Conservation (phyloP, 2,113 vertebrate species). For the Nibea albiflora region DNA sequence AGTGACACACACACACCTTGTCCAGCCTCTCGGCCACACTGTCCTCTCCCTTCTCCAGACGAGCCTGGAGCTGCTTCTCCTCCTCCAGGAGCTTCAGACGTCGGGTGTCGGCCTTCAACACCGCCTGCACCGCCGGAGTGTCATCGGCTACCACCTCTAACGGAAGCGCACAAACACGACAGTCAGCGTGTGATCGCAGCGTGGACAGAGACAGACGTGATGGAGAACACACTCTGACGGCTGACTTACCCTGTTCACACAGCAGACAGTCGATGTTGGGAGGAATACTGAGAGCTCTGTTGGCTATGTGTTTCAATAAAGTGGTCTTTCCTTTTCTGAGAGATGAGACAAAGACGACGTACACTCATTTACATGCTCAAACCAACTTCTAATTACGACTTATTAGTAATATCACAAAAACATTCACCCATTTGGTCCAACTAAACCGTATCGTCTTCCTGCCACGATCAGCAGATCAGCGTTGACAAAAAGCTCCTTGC, state of each 20-base stretch:
- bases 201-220: not conserved
- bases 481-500: conserved; percentile 94
- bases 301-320: conserved; percentile 93
- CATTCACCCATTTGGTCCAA: conserved; percentile 93
- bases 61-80: conserved; percentile 87
- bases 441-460: conserved; percentile 91
- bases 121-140: conserved; percentile 91
- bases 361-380: not conserved
- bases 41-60: conserved; percentile 90
- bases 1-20: conserved; percentile 80
- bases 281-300: conserved; percentile 92
- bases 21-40: conserved; percentile 86
- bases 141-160: conserved; percentile 93
- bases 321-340: conserved; percentile 95
- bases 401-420: too few relatives aligned
- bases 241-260: conserved; percentile 90
- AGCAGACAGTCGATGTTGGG: conserved; percentile 94
- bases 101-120: conserved; percentile 91
- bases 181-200: not conserved
- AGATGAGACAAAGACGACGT: not conserved
- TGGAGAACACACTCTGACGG: not conserved
- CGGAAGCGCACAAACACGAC: not conserved
- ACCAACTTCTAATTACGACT: not conserved
- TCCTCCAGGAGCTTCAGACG: conserved; percentile 91
- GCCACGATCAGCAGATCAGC: conserved; percentile 93